A percentile compares a stretch with the other conserved stretches of the same genome.
Conservation (phyloP, 2,113 vertebrate genomes). For the Ptychochromis oligacanthus region DNA sequence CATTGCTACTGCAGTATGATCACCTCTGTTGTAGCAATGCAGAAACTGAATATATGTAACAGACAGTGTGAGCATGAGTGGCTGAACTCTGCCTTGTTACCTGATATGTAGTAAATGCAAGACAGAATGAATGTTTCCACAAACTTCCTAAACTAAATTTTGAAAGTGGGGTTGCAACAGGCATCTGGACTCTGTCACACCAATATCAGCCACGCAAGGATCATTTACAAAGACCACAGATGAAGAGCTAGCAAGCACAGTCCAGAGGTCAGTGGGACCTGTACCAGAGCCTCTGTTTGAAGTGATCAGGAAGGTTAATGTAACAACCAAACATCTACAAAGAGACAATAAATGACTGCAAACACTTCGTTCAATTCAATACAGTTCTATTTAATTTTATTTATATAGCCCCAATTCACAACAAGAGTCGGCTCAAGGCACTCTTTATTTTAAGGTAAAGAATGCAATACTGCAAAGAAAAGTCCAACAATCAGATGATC, state of each 20-base stretch:
- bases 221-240: background rate
- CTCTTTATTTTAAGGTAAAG: no score
- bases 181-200: background rate
- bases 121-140: background rate
- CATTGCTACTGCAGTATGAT: background rate
- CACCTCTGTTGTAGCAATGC: background rate
- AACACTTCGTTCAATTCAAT: no score
- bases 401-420: no score
- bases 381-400: no score
- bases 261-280: background rate
- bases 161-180: background rate
- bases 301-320: background rate
- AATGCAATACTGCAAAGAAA: no score
- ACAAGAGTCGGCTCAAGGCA: no score
- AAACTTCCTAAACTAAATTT: accelerated
- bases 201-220: background rate
- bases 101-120: background rate
- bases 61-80: background rate
- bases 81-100: background rate
- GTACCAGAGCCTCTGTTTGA: background rate
- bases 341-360: background rate
- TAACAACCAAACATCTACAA: background rate
- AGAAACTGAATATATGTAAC: background rate
- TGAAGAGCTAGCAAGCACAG: background rate
- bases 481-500: no score